A percentile compares a stretch with the other conserved stretches of the same genome.
Conservation (phyloP, 2,888 invertebrate genomes). For the Galeopsomyia nigrocyanea region DNA sequence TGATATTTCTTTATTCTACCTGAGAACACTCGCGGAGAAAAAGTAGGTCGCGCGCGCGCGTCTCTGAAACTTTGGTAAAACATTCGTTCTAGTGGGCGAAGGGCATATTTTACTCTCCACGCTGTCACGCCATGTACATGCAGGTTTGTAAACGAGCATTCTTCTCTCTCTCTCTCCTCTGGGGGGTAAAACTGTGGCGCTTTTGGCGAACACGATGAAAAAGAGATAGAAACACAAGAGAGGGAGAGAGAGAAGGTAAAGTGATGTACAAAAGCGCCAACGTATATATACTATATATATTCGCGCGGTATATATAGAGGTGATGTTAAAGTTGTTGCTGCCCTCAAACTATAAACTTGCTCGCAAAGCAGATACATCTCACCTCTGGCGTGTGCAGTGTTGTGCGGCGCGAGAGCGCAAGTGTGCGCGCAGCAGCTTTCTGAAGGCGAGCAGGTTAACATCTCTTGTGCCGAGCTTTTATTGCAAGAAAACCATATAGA, state of each 20-base stretch:
- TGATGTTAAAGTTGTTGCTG: background rate
- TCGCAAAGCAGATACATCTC: background rate
- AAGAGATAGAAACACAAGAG: background rate
- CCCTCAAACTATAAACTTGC: constrained; percentile 15
- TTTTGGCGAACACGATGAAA: too few species aligned
- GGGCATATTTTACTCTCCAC: too few species aligned
- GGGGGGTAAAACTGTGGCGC: too few species aligned
- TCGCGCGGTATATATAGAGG: too few species aligned
- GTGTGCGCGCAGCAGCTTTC: background rate
- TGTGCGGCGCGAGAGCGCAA: too few species aligned
- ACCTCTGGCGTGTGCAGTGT: background rate
- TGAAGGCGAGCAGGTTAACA: constrained; percentile 24
- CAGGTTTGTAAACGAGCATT: constrained; percentile 24
- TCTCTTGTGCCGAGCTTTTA: constrained; percentile 37
- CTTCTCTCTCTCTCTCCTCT: background rate
- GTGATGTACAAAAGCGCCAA: background rate
- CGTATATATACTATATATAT: background rate
- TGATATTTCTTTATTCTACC: too few species aligned
- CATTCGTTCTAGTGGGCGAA: too few species aligned
- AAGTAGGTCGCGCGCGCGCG: background rate
- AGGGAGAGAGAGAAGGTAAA: background rate
- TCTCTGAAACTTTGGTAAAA: too few species aligned
- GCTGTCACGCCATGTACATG: too few species aligned
- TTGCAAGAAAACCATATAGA: constrained; percentile 21
- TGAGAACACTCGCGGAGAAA: background rate